Percentiles rank a stretch among this genome's conserved stretches.
Conservation (phyloP, 2,797 vertebrate genomes). For the Darevskia nairensis region DNA sequence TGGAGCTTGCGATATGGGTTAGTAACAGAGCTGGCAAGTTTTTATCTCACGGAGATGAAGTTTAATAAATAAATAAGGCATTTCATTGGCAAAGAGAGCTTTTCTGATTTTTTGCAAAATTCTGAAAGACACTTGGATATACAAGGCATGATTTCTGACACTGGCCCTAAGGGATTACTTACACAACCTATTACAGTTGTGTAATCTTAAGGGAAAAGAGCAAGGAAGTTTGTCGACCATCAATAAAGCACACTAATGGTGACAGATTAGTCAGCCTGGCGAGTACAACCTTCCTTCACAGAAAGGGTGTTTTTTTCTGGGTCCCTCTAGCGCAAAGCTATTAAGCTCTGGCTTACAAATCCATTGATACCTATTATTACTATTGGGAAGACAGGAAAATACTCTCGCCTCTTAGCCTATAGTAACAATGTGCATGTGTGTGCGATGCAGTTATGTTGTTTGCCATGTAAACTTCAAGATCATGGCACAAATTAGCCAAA, state of each 20-base stretch:
- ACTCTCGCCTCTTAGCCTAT: constrained; percentile 14
- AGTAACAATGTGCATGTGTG: constrained; percentile 23
- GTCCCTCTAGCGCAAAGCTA: constrained; percentile 48
- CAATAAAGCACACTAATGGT: constrained; percentile 59
- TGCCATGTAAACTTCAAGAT: constrained; percentile 24
- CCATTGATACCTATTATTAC: constrained; percentile 39
- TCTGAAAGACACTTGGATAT: neutral
- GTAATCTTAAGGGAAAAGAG: constrained; percentile 25
- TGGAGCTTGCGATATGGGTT: neutral
- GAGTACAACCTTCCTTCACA: constrained; percentile 46
- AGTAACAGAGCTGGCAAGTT: neutral
- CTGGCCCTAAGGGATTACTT: neutral
- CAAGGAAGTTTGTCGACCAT: constrained; percentile 31
- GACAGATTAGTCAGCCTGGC: constrained; percentile 44
- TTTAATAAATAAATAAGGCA: neutral
- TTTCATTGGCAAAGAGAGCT: neutral
- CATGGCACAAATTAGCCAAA: neutral
- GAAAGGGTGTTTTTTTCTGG: neutral
- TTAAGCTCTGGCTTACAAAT: constrained; percentile 53
- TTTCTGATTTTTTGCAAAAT: neutral
- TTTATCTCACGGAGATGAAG: constrained; percentile 14
- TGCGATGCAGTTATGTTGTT: constrained; percentile 8
- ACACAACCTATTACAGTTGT: constrained; percentile 32
- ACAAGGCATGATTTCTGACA: neutral
- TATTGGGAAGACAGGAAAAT: neutral